These are phyloP conservation scores for Pachyuromys duprasi DNA, from an alignment of 2,797 vertebrate genomes.

Conservation along the genomic window DNA sequence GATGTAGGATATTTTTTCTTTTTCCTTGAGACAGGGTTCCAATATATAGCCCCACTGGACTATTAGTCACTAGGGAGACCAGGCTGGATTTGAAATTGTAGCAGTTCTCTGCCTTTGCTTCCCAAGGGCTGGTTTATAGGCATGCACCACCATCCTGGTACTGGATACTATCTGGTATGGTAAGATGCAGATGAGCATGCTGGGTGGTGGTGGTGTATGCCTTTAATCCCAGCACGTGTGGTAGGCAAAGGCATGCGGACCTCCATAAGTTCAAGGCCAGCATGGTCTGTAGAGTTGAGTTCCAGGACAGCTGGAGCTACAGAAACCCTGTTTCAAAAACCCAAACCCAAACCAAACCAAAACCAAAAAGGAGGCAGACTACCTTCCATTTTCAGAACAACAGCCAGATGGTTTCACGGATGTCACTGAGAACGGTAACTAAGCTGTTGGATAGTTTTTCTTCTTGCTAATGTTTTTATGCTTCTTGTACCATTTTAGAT, in stretches of 20 bases:
- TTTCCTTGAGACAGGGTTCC: background rate
- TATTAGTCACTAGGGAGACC: background rate
- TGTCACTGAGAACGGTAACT: background rate
- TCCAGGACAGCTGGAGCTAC: too few relatives aligned
- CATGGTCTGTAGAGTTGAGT: too few relatives aligned
- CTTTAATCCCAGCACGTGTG: too few relatives aligned
- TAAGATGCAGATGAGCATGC: background rate
- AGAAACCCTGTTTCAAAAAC: too few relatives aligned
- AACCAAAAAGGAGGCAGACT: background rate
- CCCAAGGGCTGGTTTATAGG: background rate
- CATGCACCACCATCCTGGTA: background rate
- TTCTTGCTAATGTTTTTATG: background rate
- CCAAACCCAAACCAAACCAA: too few relatives aligned
- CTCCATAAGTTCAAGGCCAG: too few relatives aligned
- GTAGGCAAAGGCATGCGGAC: too few relatives aligned
- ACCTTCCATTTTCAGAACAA: slow-evolving; percentile 44
- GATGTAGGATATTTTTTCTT: background rate
- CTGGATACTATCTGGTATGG: background rate
- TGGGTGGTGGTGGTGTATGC: too few relatives aligned
- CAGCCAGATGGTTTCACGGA: background rate
- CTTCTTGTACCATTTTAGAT: slow-evolving; percentile 3
- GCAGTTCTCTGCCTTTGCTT: background rate
- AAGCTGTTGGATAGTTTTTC: background rate
- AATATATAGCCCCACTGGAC: background rate
- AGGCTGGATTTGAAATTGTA: background rate